Percentiles rank a stretch among this genome's conserved stretches.
phyloP scores from a whole-genome alignment of 2,113 vertebrate species.

The Protomyctophum bolini region DNA sequence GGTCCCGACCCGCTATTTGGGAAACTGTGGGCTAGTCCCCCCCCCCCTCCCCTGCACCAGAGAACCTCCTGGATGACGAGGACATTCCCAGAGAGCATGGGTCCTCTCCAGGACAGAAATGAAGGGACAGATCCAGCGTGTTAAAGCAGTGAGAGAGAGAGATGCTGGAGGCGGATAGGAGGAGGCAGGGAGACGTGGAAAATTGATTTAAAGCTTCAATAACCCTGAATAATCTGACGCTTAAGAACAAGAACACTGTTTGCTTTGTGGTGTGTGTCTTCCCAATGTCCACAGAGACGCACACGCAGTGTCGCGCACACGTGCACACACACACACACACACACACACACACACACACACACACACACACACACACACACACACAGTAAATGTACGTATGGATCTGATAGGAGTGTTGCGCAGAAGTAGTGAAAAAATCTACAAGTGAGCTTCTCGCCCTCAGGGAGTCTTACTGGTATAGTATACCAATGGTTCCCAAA shows the following conservation, averaged over 20 bases:
- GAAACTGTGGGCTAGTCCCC: no score
- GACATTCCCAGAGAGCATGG: no score
- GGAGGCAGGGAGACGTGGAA: slow-evolving; percentile 52
- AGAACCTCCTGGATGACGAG: no score
- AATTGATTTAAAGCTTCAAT: slow-evolving; percentile 61
- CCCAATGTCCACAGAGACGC: slow-evolving; percentile 12
- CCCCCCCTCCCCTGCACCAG: no score
- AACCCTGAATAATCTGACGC: slow-evolving; percentile 59
- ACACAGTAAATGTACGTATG: no score
- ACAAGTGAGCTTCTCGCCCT: no score
- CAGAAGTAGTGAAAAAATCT: no score
- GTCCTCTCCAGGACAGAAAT: background rate
- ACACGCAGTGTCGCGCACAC: slow-evolving; percentile 1
- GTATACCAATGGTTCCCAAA: no score
- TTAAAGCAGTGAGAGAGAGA: background rate
- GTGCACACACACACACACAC: slow-evolving; percentile 20
- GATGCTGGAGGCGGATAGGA: background rate
- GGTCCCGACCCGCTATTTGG: no score
- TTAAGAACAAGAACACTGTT: slow-evolving; percentile 27
- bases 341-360: slow-evolving; percentile 17
- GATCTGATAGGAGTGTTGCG: no score
- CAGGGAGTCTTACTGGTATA: no score
- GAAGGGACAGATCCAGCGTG: background rate
- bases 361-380: slow-evolving; percentile 4
- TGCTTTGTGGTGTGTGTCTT: slow-evolving; percentile 42